phyloP scores from a whole-genome alignment of 2,888 invertebrate species.

The Dolichopus griseipennis region DNA sequence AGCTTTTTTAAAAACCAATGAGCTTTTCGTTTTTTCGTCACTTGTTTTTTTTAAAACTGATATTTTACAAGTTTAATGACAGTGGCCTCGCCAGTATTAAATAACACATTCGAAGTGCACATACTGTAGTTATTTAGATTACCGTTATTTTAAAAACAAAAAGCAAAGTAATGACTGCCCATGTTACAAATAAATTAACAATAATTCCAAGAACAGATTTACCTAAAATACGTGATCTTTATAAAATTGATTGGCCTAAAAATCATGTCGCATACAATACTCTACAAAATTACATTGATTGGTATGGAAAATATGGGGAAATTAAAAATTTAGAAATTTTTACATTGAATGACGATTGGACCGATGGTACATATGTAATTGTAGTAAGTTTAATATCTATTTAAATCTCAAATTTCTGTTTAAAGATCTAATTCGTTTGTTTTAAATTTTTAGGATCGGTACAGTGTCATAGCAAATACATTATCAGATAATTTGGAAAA shows the following conservation, averaged over 20 bases:
- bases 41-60: too few species aligned
- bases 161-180: too few species aligned
- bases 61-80: too few species aligned
- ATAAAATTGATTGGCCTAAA: conserved; percentile 21
- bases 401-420: not conserved
- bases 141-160: too few species aligned
- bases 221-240: conserved; percentile 22
- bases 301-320: conserved; percentile 19
- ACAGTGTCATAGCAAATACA: not conserved
- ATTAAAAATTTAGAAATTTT: conserved; percentile 20
- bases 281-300: conserved; percentile 22
- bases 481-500: not conserved
- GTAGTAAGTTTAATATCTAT: not conserved
- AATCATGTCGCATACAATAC: conserved; percentile 22
- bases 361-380: conserved; percentile 6
- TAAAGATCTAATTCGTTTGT: not conserved
- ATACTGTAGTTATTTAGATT: too few species aligned
- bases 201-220: conserved; percentile 21
- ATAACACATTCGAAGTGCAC: too few species aligned
- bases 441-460: not conserved
- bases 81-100: too few species aligned
- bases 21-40: too few species aligned
- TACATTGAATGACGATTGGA: conserved; percentile 23
- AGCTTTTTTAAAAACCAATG: too few species aligned
- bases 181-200: not conserved